Conservation (phyloP, 2,113 vertebrate species). For the Chaetodon trifascialis region DNA sequence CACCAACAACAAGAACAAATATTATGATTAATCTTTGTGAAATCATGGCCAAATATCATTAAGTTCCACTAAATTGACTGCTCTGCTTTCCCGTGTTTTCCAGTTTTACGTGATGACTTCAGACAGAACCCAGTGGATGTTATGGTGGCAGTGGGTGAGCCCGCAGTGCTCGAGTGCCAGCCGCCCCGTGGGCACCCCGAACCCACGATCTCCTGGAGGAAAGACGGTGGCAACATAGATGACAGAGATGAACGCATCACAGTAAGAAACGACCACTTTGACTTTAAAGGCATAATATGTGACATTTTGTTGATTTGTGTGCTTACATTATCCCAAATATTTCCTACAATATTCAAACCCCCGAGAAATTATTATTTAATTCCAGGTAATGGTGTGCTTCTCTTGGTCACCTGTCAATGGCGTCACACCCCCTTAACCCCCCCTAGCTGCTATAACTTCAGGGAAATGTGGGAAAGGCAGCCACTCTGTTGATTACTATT, state of each 20-base stretch:
- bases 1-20: not conserved
- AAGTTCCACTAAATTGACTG: not conserved
- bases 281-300: no score
- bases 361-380: no score
- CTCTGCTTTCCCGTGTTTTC: constrained; percentile 38
- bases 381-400: no score
- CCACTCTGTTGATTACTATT: no score
- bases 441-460: no score
- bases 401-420: no score
- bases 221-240: constrained; percentile 89
- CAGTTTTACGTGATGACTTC: constrained; percentile 96
- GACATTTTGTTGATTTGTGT: no score
- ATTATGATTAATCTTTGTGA: constrained; percentile 9
- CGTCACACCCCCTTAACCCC: no score
- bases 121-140: constrained; percentile 95
- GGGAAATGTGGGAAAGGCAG: no score
- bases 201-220: constrained; percentile 96
- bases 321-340: no score
- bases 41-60: constrained; percentile 1
- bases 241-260: constrained; percentile 93
- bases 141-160: constrained; percentile 94
- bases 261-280: constrained; percentile 78
- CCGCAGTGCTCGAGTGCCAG: constrained; percentile 94
- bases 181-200: constrained; percentile 95
- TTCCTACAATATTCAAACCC: no score